Evolutionary conservation across 2,797 vertebrate genomes (phyloP).

Genomic region (Sebastes miniatus): DNA sequence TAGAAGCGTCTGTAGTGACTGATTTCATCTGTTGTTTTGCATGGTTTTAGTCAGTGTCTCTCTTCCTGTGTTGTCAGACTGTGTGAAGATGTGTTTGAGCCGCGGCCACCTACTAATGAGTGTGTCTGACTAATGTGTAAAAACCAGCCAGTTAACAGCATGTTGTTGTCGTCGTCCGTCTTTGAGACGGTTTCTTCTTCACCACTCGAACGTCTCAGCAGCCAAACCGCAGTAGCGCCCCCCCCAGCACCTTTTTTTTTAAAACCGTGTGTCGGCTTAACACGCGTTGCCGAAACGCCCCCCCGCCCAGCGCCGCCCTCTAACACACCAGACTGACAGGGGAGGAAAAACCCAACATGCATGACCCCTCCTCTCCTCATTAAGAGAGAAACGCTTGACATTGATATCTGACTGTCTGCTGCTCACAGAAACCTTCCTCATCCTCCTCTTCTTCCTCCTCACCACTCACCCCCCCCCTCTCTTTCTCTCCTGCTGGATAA

Average conservation of each 20-base stretch:
- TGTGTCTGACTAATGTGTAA: constrained; percentile 46
- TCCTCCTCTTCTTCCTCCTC: background rate
- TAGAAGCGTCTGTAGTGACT: too few species aligned
- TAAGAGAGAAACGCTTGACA: constrained; percentile 89
- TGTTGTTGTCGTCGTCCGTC: constrained; percentile 25
- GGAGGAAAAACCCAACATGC: constrained; percentile 61
- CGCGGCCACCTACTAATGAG: constrained; percentile 60
- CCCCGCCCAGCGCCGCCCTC: constrained; percentile 55
- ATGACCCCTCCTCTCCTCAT: constrained; percentile 69
- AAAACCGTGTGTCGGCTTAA: constrained; percentile 37
- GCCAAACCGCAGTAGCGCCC: constrained; percentile 11
- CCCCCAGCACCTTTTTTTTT: constrained; percentile 2
- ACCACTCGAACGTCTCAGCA: constrained; percentile 9
- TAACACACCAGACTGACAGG: constrained; percentile 66
- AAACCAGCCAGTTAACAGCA: constrained; percentile 69
- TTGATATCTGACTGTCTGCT: constrained; percentile 88
- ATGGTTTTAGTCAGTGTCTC: background rate
- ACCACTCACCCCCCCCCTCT: background rate
- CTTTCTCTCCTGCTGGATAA: background rate
- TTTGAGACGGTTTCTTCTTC: constrained; percentile 13
- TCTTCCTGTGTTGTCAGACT: background rate
- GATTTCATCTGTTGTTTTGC: too few species aligned
- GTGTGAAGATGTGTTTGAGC: background rate
- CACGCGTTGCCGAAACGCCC: constrained; percentile 7
- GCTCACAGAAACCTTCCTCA: constrained; percentile 24